Evolutionary conservation across 2,797 vertebrate species (phyloP).

Genomic region (Pangasius krempfi): DNA sequence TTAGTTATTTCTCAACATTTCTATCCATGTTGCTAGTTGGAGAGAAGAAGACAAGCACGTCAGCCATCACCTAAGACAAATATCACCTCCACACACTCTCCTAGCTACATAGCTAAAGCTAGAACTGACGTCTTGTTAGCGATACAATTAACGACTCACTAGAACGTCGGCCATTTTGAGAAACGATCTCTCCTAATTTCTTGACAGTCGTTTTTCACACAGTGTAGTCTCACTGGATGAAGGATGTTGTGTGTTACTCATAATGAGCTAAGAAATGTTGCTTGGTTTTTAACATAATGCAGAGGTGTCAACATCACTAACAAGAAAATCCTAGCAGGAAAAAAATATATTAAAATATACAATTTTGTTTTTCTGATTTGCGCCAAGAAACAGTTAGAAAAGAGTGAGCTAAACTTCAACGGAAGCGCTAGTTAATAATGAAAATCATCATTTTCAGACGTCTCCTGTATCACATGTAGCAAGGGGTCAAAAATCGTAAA

Average conservation of each 20-base stretch:
- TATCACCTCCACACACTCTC: neutral
- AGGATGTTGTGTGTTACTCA: neutral
- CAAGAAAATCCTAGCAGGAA: neutral
- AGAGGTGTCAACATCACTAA: neutral
- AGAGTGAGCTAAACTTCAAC: neutral
- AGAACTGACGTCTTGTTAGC: neutral
- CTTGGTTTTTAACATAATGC: neutral
- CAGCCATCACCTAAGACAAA: neutral
- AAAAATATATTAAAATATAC: neutral
- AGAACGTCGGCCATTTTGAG: neutral
- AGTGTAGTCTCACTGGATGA: neutral
- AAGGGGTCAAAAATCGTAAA: neutral
- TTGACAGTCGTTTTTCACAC: neutral
- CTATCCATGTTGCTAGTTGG: neutral
- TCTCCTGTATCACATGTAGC: neutral
- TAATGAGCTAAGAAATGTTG: neutral
- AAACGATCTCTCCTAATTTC: neutral
- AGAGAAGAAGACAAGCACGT: neutral
- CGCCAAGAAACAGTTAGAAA: neutral
- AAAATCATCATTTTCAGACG: neutral
- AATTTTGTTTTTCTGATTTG: neutral
- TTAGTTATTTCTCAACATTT: neutral
- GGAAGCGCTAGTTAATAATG: neutral
- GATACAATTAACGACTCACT: neutral
- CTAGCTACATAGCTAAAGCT: neutral